Conservation (phyloP, 1,140 invertebrate species). For the Acyrthosiphon pisum region DNA sequence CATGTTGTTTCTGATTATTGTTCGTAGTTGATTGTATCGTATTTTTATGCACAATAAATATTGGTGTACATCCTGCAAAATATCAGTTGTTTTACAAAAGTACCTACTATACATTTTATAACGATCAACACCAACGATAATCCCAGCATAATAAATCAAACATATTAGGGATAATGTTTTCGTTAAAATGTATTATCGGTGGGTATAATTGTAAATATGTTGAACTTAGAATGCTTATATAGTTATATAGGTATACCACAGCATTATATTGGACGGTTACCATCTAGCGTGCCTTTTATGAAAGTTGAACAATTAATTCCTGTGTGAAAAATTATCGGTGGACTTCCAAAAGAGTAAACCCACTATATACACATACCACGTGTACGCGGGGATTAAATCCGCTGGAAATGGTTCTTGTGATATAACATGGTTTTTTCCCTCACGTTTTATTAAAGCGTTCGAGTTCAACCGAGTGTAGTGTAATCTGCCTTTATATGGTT, state of each 20-base stretch:
- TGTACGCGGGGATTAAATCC: conserved; percentile 5
- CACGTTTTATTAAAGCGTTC: conserved; percentile 33
- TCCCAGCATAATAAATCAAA: not conserved
- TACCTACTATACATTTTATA: not conserved
- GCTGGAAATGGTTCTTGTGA: conserved; percentile 48
- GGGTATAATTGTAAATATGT: not conserved
- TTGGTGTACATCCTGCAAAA: not conserved
- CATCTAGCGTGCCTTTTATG: not conserved
- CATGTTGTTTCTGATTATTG: not conserved
- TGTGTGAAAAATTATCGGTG: conserved; percentile 32
- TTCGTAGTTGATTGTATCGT: not conserved
- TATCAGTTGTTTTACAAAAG: not conserved
- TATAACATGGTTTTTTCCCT: conserved; percentile 15
- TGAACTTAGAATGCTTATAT: not conserved
- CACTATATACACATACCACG: not conserved
- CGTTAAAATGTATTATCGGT: not conserved
- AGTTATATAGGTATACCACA: not conserved
- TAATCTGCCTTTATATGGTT: conserved; percentile 13
- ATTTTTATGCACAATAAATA: not conserved
- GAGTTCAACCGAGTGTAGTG: conserved; percentile 24
- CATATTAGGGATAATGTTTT: not conserved
- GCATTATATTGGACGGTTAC: not conserved
- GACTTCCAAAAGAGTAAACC: conserved; percentile 34
- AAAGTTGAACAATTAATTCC: conserved; percentile 29
- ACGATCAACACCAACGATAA: not conserved